Evolutionary conservation across 2,888 invertebrate species (phyloP), one percentile per base, ranked within the genome.

Genomic region (Yponomeuta cagnagella): DNA sequence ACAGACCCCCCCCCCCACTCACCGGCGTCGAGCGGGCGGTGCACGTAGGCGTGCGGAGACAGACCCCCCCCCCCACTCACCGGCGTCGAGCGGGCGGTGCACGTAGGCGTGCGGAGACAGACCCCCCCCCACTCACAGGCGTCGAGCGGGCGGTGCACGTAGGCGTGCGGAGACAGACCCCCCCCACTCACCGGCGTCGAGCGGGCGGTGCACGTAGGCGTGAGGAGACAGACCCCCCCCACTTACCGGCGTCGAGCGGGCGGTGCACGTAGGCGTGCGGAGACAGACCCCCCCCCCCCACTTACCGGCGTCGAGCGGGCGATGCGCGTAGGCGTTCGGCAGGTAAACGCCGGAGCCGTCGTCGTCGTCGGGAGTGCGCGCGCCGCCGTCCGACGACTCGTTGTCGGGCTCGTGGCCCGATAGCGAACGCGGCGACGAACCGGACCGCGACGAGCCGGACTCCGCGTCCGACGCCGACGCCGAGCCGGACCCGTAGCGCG

Each of bases 401-500:
- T 95, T 95, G 83, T 95, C 95, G 70, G 95, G 95, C 81, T 95
- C 95, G 86, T 95, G 95, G 0, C 95, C 95, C 70, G 95, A 95
- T 68, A 95, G 84, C 69, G 95, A 95, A 30, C 94, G 94, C 74
- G 96, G 96, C 76, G 96, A 96, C 6, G 92, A 90, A 0, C 89
- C 90, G 68, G 92, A 91, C 0, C 88, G 84, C 31, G 89, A 94
- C 70, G 96, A 96, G 78, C 95, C 96, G 3, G 96, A 95, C 80
- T 95, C 95, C 67, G 81, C 84, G 72, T 83, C 96, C 6, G 92
- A 90, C 0, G 89, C 90, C 68, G 92, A 91, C 0, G 83, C 33
- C 88, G 94, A 70, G 96, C 96, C 93, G 80, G 78, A 95, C 96
- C 94, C 95, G 79, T 95, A 95, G 63, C 95, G 94, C 75, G 95